These are phyloP conservation scores for Tillus elongatus DNA, from an alignment of 2,888 invertebrate genomes.

Conservation along the genomic window DNA sequence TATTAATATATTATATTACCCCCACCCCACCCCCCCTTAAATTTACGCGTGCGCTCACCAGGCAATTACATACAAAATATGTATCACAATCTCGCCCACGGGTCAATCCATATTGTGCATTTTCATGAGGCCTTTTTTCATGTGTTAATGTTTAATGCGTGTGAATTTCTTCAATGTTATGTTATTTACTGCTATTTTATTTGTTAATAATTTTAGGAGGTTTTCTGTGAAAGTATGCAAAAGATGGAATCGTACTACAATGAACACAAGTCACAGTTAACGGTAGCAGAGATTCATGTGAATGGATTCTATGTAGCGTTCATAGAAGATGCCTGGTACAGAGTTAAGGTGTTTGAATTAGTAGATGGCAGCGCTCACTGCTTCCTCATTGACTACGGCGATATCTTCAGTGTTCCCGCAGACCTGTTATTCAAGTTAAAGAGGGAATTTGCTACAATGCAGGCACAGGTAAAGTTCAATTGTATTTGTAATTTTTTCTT, in stretches of 20 bases:
- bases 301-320: constrained; percentile 42
- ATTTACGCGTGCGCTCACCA: too few relatives aligned
- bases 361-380: constrained; percentile 38
- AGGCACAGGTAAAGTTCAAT: constrained; percentile 57
- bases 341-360: constrained; percentile 40
- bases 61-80: too few relatives aligned
- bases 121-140: too few relatives aligned
- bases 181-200: too few relatives aligned
- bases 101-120: too few relatives aligned
- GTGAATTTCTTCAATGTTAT: too few relatives aligned
- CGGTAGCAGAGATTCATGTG: constrained; percentile 24
- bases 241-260: constrained; percentile 40
- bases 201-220: constrained; percentile 30
- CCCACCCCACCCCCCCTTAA: too few relatives aligned
- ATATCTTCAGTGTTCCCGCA: constrained; percentile 50
- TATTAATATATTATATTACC: too few relatives aligned
- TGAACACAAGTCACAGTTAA: constrained; percentile 20
- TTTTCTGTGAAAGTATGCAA: constrained; percentile 34
- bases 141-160: too few relatives aligned
- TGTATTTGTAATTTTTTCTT: background rate
- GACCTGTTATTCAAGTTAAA: constrained; percentile 52
- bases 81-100: too few relatives aligned
- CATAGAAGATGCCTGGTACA: constrained; percentile 41
- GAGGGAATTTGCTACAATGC: constrained; percentile 53
- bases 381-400: constrained; percentile 69